Conservation (phyloP, 2,888 invertebrate genomes). For the Bembecia ichneumoniformis region DNA sequence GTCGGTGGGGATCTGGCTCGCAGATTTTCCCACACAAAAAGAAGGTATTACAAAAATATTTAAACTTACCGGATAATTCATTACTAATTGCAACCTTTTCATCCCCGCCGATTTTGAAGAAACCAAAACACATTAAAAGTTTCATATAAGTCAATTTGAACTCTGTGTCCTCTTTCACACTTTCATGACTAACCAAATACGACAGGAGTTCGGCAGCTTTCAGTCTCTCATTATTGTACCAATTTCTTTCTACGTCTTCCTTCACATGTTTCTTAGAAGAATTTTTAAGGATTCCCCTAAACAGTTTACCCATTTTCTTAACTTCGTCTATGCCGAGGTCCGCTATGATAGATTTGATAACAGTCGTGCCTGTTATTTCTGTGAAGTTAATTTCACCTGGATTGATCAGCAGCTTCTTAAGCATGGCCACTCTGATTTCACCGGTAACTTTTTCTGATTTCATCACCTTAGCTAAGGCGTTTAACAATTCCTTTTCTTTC, state of each 20-base stretch:
- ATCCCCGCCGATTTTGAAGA: constrained; percentile 73
- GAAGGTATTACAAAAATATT: not conserved
- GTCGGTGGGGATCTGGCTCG: too few species aligned
- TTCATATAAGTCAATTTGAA: constrained; percentile 78
- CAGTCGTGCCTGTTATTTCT: constrained; percentile 77
- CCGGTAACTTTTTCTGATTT: constrained; percentile 60
- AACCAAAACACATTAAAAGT: constrained; percentile 75
- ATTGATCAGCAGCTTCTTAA: constrained; percentile 76
- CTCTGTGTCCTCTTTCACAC: constrained; percentile 67
- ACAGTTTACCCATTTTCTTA: constrained; percentile 74
- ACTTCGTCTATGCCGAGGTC: constrained; percentile 74
- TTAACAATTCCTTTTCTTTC: constrained; percentile 70
- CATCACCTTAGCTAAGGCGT: constrained; percentile 60
- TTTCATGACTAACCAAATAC: constrained; percentile 67
- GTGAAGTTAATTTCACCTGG: constrained; percentile 83
- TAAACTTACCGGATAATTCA: constrained; percentile 72
- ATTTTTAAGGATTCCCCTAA: constrained; percentile 74
- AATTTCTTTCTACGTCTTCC: constrained; percentile 65
- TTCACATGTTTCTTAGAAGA: constrained; percentile 64
- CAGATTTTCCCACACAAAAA: too few species aligned
- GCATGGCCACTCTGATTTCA: constrained; percentile 67
- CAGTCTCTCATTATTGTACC: constrained; percentile 79
- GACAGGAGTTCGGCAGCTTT: constrained; percentile 73
- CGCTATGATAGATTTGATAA: constrained; percentile 76
- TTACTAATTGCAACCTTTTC: constrained; percentile 64